Evolutionary conservation across 2,113 vertebrate genomes (phyloP), one percentile per base, ranked within the genome.

Genomic region (Sturnira hondurensis): DNA sequence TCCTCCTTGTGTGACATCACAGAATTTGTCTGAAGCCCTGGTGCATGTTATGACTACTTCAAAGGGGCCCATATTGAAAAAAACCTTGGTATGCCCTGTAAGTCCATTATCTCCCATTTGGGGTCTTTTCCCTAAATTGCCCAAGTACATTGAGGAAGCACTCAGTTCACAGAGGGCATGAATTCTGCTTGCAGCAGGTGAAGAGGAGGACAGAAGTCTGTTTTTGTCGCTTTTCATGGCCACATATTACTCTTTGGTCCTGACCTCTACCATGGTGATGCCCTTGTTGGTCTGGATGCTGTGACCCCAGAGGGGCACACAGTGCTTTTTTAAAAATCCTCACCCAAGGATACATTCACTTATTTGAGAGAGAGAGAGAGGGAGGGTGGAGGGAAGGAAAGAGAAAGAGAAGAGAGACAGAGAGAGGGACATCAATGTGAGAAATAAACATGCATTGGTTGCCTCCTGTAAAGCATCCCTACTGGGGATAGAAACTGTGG

Each of bases 41-140:
- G 1, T 52, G 7, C 8, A 38, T 45, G 76, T 10, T n/a, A 52
- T 33, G 50, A 52, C 50, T 82, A 50, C 19, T 15, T 38, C 1
- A 17, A 56, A 83, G 36, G 8, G 6, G 33, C 12, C 16, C 31
- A 31, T 10, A 16, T 83, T 76, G 7, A n/a, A 68, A 56, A 13
- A 45, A 5, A 54, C 2, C 0, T 24, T 24, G 61, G 17, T 36
- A 7, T 71, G 17, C 11, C 38, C 3, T 80, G 0, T 38, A 33
- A 61, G 12, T 56, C 15, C 16, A 24, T 63, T 58, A 45, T 36
- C 12, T 65, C 41, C 26, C 31, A 81, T 38, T 56, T 56, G 12
- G 61, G 20, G 3, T 76, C 14, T 86, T 93, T 80, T 76, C 2
- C 50, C 20, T 56, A 58, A 82, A 9, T 20, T 54, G 9, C 28